Evolutionary conservation across 2,113 vertebrate species (phyloP), one percentile per base, ranked within the genome.

Genomic region (Cololabis saira): DNA sequence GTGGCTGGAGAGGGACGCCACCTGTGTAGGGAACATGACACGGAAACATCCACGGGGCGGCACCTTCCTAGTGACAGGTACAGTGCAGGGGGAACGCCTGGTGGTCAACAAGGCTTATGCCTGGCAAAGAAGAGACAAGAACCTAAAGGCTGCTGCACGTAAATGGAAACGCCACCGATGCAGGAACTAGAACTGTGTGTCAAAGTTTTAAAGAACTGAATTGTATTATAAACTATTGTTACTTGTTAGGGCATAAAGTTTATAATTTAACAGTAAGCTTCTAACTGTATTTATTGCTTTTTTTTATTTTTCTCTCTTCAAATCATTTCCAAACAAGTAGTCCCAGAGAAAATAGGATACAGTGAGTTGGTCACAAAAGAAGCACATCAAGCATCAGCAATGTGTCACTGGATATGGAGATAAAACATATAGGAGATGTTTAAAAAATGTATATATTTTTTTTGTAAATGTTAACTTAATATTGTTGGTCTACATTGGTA

Each of bases 1-100:
- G 67, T 95, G 94, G 94, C 89, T 96, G 70, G 92, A 94, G 73
- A 90, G 93, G 37, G 95, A 95, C 4, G 94, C 93, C 49, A 95
- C 91, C 0, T 95, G 95, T 0, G 90, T 94, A 37, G 87, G 92
- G 78, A 95, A 95, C 80, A 93, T 96, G 87, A 95, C 95, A 55
- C 69, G 87, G 1, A 89, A 91, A 22, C 83, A 91, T 40, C 93
- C 88, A 0, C 80, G 84, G 0, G 76, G 88, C 0, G 93, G 93
- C 27, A 90, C 93, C 74, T 96, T 93, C 0, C 52, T 95, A 3
- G 86, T 96, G 21, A 93, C 93, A 0, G 93, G 94, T 0, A 92
- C 90, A 19, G 91, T 95, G 45, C 92, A 93, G 45, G 92, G 92
- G 5, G 92, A 90, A 63, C 86, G 78, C 45, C 74, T 92, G 79